Evolutionary conservation across 2,888 invertebrate species (phyloP), one percentile per base, ranked within the genome.

Genomic region (Ichneumoninae sp.): DNA sequence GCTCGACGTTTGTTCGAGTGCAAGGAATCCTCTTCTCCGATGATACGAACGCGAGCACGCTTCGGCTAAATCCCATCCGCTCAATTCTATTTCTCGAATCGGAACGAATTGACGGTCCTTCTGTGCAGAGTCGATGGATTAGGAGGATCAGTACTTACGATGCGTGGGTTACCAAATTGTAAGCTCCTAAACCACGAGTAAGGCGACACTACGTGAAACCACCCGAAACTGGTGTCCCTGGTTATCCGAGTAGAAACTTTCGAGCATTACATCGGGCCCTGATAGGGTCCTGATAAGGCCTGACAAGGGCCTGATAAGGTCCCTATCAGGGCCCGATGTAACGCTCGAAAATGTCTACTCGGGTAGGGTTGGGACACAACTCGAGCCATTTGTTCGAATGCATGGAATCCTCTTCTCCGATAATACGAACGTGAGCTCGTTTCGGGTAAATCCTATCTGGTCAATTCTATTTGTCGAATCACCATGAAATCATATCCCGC

Each of bases 181-280:
- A 30, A 74, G 33, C 47, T 40, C 63, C 47, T 44, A 44, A 44
- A 74, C 74, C 60, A 8, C 74, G 63, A 40, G 52, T 47, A 47
- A 44, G n/a, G 63, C 60, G 40, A 47, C 44, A 26, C 33, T 26
- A 73, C 73, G 26, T 44, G 19, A 19, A 78, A 40, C 47, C 30
- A 50, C 30, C 26, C n/a, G 52, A 47, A 36, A 63, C 63, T 19
- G 0, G 19, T 19, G 19, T 19, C 19, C 19, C 19, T 19, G 19
- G 19, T 19, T 19, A 19, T 19, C 22, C 22, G 22, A 22, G 22
- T 22, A 22, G 22, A 22, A 22, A 22, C 1, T 22, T 22, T 22
- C 22, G 22, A 22, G 22, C 22, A 1, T 22, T 22, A 22, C 22
- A 22, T 22, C 22, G 22, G 22, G 1, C 22, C 22, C 22, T 22